Evolutionary conservation across 2,888 invertebrate species (phyloP).

Genomic region (Sabatieria punctata): DNA sequence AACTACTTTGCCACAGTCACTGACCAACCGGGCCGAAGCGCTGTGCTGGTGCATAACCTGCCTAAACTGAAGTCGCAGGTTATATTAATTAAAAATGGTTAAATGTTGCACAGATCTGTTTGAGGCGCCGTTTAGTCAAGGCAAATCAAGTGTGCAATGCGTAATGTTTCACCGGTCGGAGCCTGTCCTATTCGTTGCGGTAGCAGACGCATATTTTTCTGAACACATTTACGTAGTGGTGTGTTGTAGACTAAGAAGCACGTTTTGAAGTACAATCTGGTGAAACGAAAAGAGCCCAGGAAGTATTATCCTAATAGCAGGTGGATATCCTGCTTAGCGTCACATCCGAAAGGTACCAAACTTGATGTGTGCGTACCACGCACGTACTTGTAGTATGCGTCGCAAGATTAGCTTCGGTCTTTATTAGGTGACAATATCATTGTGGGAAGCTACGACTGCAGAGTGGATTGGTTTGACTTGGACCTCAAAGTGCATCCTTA

Average conservation of each 20-base stretch:
- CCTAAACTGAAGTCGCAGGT: conserved; percentile 57
- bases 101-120: background rate
- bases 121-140: conserved; percentile 71
- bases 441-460: conserved; percentile 86
- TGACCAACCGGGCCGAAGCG: conserved; percentile 63
- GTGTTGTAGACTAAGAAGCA: conserved; percentile 60
- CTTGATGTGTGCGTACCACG: too few relatives aligned
- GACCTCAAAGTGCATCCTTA: conserved; percentile 89
- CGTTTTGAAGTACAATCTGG: conserved; percentile 79
- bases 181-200: conserved; percentile 80
- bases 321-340: conserved; percentile 81
- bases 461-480: conserved; percentile 89
- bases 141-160: conserved; percentile 74
- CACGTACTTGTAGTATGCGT: too few relatives aligned
- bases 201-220: conserved; percentile 32
- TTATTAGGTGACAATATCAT: conserved; percentile 67
- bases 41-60: conserved; percentile 81
- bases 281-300: conserved; percentile 74
- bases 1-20: conserved; percentile 80
- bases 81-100: background rate
- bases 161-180: conserved; percentile 81
- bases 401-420: background rate
- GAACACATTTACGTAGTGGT: background rate
- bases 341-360: conserved; percentile 56
- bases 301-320: conserved; percentile 75